Base-by-base conservation (phyloP, 2,113 vertebrate genomes). In the Tamias sibiricus region DNA sequence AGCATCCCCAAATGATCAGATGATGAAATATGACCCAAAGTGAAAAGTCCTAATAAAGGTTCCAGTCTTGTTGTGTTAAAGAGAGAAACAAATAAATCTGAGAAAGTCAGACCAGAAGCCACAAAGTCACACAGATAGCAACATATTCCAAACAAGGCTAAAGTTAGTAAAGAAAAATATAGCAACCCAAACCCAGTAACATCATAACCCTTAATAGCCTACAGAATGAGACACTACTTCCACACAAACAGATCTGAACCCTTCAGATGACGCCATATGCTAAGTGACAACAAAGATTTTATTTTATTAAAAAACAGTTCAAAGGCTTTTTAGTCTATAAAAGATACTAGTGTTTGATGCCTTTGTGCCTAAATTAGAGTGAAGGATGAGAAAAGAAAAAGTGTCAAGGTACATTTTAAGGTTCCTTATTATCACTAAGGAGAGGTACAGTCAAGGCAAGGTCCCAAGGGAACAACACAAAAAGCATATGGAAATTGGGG, bases 131-230 rank as follows among this genome's bases (percentile, higher is more conserved):
- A 90, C 77, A 96, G 95, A 62, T 81, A 87, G 85, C 96, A 90
- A 96, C 95, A 96, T 37, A 72, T 68, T 57, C 96, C 95, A 97
- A 97, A 95, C 87, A 82, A 95, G 94, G 94, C 95, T 96, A 97
- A 97, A 97, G 92, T 97, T 96, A 98, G 97, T 37, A 97, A 90
- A 95, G 96, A 87, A 96, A 98, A 97, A 97, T 95, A 97, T 79
- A 98, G 97, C 92, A 95, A 89, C 90, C 47, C 85, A 95, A 93
- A 96, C 87, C 92, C 54, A 94, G 59, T 62, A 26, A 69, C 97
- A 95, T 72, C 71, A 57, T 26, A 62, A 64, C 83, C 81, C 88
- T 37, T 85, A 85, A 89, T 1, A 96, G 94, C 68, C 92, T 52
- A 57, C 57, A 57, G 81, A 96, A 93, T 40, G 68, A 94, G 87